Base-by-base conservation (phyloP, 2,888 invertebrate species). In the Machimus rusticus region DNA sequence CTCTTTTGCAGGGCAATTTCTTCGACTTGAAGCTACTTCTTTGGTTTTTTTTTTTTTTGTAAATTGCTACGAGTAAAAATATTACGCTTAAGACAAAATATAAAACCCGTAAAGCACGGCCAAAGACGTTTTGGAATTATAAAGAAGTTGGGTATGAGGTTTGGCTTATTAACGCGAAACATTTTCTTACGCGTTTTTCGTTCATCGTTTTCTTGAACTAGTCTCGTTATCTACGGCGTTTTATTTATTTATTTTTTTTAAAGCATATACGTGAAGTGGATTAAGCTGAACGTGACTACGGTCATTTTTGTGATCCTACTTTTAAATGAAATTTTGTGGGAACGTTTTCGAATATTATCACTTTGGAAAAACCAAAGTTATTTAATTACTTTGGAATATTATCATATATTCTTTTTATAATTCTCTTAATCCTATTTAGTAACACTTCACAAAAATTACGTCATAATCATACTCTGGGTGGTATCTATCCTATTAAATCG, bases 161-260 rank as follows among this genome's bases (percentile, higher is more conserved):
- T 57, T 19, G 66, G 74, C 74, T 86, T 46, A 76, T 76, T 51
- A 77, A 77, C 76, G 86, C 77, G 34, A 86, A 86, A 23, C 37
- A 37, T 37, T 37, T 37, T 37, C 37, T 37, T 37, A 37, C 12
- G 12, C 43, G 37, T 6, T 39, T 46, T 46, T 46, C 43, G 3
- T 46, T 46, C 43, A 16, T 46, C 43, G 43, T 16, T 46, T 28
- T 46, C 43, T 46, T 46, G 43, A 16, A 16, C 43, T 46, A 46
- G 43, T 46, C 43, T 46, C 43, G 43, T 46, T 46, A 46, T 46
- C 43, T 46, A 46, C 16, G 43, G 43, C 14, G 43, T 9, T 51
- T 31, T 51, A 31, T 39, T 86, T 76, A 2, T 46, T 46, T 46
- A n/a, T 16, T n/a, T 14, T 16, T n/a, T 46, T 46, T n/a, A 16